Evolutionary conservation across 2,113 vertebrate species (phyloP), one percentile per base, ranked within the genome.

Genomic region (Cheilinus undulatus): DNA sequence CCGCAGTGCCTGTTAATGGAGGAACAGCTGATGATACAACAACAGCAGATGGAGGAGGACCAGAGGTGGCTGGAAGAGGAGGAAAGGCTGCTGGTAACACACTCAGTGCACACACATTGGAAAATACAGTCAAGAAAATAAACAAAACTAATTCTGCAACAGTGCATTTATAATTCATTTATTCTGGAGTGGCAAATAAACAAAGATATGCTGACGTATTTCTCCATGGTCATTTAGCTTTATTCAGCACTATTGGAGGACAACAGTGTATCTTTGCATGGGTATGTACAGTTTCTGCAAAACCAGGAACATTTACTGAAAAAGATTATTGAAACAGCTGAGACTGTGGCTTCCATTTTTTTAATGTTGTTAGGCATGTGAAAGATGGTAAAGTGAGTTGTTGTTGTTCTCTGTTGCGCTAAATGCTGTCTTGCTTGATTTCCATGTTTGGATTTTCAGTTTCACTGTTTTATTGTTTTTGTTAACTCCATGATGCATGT

Each of bases 31-130:
- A 95, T 97, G 90, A 93, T 96, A 54, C 97, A 98, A 48, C 97
- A 98, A 0, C 97, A 97, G 75, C 97, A 98, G 91, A 98, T 98
- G 97, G 96, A 96, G 43, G 97, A 97, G 50, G 97, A 98, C 84
- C 97, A 97, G 81, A 95, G 95, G 69, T 98, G 97, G 97, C 93
- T 98, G 64, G 96, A 97, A 22, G 95, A 97, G 51, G 97, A 98
- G 83, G 97, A 98, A 61, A 88, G 94, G 66, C 96, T 97, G 84
- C 90, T 98, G 97, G 97, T 98, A 92, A 91, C 80, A 73, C 77
- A 77, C 82, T 70, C 71, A 40, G 54, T 24, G 69, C 69, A 78
- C 76, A 84, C 74, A 62, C 76, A 30, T 15, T 24, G 9, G 49
- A 52, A 67, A 49, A 28, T 9, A 56, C 26, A 82, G 45, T 36